Base-by-base conservation (phyloP, 1,140 invertebrate genomes). In the Bursaphelenchus mucronatus region DNA sequence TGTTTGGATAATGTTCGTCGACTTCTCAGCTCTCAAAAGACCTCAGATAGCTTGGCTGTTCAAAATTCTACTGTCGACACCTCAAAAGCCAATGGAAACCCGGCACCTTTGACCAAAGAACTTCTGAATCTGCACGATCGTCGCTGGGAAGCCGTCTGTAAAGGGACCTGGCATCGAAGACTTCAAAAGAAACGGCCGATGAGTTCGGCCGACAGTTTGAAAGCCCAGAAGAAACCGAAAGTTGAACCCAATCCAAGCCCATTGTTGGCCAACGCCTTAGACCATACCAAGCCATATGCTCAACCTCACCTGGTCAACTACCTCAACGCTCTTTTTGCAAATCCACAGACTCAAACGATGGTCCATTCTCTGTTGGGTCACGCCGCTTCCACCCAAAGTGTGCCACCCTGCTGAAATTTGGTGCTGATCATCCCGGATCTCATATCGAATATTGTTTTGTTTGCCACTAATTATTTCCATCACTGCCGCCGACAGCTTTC, bases 1-100 rank as follows among this genome's bases (percentile, higher is more conserved):
- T 79, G 77, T 53, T 57, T 79, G 15, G 77, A 79, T 57, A 79
- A 79, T 63, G 77, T 79, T 30, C 79, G 79, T 58, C 76, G 77
- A 6, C 54, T 79, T 46, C 63, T 79, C 10, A 80, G 81, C 53
- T 79, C 76, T 21, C 79, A 81, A 53, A 47, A 62, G 0, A 17
- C n/a, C 39, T 13, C 7, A n/a, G 39, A 44, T 15, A 13, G 43
- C 55, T 21, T 10, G 43, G 7, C 15, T 58, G 11, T 61, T 19
- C 15, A 58, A 21, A 7, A 56, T 17, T 11, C 56, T 44, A 49
- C 45, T 30, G 15, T 43, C n/a, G 5, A 13, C 9, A 17, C 49
- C 57, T 69, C 17, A 47, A 64, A 58, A 7, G 17, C 61, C 41
- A 40, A 63, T 9, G 51, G 43, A 9, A 40, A 59, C 8, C 43